A percentile compares a stretch with the other conserved stretches of the same genome.
Conservation (phyloP, 2,888 invertebrate species). For the Ctena decussata region DNA sequence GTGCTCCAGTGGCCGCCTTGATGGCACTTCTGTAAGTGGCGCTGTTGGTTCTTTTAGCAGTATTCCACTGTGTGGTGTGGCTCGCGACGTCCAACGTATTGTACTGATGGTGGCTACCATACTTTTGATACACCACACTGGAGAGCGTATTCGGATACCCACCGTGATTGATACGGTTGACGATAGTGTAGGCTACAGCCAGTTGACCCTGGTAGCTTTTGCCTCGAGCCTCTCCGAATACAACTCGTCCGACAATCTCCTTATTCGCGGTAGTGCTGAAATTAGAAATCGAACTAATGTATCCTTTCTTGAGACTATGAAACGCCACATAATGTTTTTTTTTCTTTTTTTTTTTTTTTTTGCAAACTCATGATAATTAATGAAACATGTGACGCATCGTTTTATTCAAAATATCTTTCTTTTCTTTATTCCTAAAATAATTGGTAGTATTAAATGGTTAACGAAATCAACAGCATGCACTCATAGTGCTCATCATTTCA, state of each 20-base stretch:
- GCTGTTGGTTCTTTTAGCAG: neutral
- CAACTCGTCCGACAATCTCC: slow-evolving; percentile 37
- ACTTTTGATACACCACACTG: slow-evolving; percentile 26
- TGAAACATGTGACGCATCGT: no score
- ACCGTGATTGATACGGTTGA: slow-evolving; percentile 45
- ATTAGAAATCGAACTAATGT: no score
- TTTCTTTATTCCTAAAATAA: no score
- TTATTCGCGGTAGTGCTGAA: slow-evolving; percentile 22
- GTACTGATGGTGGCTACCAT: slow-evolving; percentile 8
- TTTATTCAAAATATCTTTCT: no score
- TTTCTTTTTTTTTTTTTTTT: no score
- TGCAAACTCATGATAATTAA: no score
- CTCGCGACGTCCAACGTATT: neutral
- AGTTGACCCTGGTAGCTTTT: slow-evolving; percentile 37
- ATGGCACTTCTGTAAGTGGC: neutral
- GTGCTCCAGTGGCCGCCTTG: neutral
- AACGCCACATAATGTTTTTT: no score
- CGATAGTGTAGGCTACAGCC: slow-evolving; percentile 52
- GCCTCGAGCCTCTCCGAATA: slow-evolving; percentile 52
- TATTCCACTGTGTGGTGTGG: neutral
- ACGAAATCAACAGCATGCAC: no score
- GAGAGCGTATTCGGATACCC: slow-evolving; percentile 43
- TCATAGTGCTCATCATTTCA: no score
- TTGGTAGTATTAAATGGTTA: no score
- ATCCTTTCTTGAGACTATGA: no score